Evolutionary conservation across 92 coral and sea anemone species (phyloP).

Genomic region (Parazoanthus darwini): DNA sequence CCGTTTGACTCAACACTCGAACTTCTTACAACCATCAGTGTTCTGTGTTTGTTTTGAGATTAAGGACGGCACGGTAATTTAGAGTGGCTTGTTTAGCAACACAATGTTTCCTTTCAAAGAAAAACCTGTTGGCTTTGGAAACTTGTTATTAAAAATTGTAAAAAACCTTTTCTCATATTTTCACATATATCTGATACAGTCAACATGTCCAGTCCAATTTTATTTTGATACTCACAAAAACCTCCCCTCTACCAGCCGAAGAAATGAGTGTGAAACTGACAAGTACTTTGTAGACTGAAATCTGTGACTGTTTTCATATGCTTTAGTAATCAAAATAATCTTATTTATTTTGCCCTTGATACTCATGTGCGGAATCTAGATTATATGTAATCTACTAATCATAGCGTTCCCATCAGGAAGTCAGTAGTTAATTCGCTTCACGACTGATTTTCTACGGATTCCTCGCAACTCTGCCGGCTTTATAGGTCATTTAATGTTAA

Average conservation of each 20-base stretch:
- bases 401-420: too few relatives aligned
- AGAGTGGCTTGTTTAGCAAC: background rate
- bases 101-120: slow-evolving; percentile 14
- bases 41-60: slow-evolving; percentile 23
- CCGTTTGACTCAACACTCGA: background rate
- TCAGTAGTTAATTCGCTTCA: too few relatives aligned
- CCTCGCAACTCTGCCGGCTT: too few relatives aligned
- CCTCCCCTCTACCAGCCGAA: background rate
- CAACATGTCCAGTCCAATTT: background rate
- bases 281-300: background rate
- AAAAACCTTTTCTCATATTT: background rate
- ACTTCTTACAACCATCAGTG: background rate
- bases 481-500: too few relatives aligned
- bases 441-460: too few relatives aligned
- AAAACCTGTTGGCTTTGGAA: slow-evolving; percentile 18
- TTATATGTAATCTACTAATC: background rate
- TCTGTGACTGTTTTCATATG: slow-evolving; percentile 8
- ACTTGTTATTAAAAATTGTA: slow-evolving; percentile 4
- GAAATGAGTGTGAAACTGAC: background rate
- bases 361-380: slow-evolving; percentile 15
- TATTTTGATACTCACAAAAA: background rate
- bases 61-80: slow-evolving; percentile 8
- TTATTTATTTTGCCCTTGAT: slow-evolving; percentile 20
- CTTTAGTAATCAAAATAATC: slow-evolving; percentile 17
- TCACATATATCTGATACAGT: background rate